Conservation (phyloP, 2,113 vertebrate genomes). For the Psilopogon haemacephalus region DNA sequence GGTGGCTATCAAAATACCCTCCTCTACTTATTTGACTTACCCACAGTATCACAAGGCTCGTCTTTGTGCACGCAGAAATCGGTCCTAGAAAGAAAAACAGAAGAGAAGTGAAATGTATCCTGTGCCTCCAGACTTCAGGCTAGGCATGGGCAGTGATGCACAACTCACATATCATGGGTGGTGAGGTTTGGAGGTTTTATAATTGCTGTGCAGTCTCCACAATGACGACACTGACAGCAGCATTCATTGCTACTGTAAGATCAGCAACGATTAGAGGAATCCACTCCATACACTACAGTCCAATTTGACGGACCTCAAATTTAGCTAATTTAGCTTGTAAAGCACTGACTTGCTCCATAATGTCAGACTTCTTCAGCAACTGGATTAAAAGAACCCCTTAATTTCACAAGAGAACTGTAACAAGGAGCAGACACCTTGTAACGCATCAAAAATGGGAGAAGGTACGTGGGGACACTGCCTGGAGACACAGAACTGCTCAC, state of each 20-base stretch:
- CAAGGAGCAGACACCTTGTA: background rate
- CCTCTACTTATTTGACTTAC: constrained; percentile 78
- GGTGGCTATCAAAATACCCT: background rate
- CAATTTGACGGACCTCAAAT: background rate
- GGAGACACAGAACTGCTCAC: background rate
- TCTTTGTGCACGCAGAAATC: constrained; percentile 99
- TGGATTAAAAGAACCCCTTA: background rate
- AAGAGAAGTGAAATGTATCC: constrained; percentile 34
- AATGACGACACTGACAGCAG: background rate
- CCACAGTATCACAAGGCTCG: constrained; percentile 96
- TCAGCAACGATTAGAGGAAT: background rate
- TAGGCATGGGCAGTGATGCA: background rate
- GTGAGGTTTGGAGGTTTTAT: background rate
- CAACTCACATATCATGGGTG: background rate
- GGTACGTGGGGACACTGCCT: background rate
- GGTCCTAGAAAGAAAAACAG: constrained; percentile 84
- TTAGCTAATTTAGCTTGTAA: background rate
- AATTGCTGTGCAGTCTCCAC: background rate
- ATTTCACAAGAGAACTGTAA: background rate
- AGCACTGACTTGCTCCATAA: background rate
- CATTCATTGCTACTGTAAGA: background rate
- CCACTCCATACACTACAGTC: background rate
- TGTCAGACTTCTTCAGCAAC: background rate
- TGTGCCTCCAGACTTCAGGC: background rate
- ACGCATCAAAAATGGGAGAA: background rate